phyloP scores from a whole-genome alignment of 2,797 vertebrate species.

The Hemitrygon akajei region DNA sequence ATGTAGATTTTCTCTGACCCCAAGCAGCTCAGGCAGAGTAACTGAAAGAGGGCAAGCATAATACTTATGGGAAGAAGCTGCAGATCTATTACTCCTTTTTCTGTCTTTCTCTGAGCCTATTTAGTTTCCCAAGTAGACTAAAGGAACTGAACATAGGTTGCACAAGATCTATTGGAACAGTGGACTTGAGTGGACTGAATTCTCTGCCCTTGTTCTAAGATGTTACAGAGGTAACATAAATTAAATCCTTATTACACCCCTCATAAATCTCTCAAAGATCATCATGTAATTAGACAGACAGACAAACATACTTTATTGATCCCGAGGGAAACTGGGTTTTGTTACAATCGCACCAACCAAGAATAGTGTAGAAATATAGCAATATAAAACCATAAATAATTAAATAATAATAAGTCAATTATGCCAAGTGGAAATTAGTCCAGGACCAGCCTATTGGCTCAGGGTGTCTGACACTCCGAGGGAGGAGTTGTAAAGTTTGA shows the following conservation, averaged over 20 bases:
- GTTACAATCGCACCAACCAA: no score
- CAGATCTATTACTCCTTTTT: neutral
- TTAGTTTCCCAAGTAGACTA: neutral
- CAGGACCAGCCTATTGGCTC: no score
- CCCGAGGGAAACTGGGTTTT: no score
- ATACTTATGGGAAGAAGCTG: neutral
- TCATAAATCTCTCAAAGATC: neutral
- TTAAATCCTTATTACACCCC: neutral
- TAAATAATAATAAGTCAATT: no score
- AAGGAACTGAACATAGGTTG: neutral
- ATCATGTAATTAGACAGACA: no score
- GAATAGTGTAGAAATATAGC: no score
- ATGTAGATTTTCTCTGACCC: no score
- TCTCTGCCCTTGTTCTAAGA: neutral
- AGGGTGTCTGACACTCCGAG: no score
- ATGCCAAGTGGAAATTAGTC: no score
- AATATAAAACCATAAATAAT: no score
- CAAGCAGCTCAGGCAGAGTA: neutral
- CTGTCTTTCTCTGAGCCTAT: neutral
- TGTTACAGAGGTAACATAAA: neutral
- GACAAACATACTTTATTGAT: no score
- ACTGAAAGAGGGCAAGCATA: neutral
- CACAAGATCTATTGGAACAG: neutral
- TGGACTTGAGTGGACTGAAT: neutral
- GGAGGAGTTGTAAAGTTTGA: no score